These are phyloP conservation scores for Drosophila nebulosa DNA, from an alignment of 1,140 invertebrate genomes.

Conservation along the genomic window DNA sequence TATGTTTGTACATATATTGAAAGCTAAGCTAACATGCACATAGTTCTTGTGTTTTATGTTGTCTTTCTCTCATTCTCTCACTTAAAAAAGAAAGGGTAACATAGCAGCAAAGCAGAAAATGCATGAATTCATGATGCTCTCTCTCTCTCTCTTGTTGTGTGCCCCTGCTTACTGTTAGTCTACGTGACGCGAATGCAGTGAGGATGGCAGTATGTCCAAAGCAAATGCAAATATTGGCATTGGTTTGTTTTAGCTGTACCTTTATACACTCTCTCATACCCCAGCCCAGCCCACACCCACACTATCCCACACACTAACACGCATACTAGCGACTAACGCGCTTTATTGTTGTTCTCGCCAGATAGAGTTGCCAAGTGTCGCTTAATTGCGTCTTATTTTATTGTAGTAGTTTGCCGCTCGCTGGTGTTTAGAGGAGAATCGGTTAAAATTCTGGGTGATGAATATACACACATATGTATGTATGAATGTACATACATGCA, in stretches of 20 bases:
- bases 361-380: conserved; percentile 1
- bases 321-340: background rate
- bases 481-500: background rate
- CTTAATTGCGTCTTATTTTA: background rate
- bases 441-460: background rate
- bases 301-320: background rate
- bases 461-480: background rate
- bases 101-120: background rate
- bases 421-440: background rate
- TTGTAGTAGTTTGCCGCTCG: background rate
- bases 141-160: background rate
- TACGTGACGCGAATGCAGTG: conserved; percentile 6
- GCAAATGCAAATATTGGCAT: conserved; percentile 12
- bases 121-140: background rate
- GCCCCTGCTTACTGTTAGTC: background rate
- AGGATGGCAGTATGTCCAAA: background rate
- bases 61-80: background rate
- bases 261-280: conserved; percentile 1
- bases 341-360: background rate
- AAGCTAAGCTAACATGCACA: background rate
- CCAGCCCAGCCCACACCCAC: conserved; percentile 3
- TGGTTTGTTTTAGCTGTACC: conserved; percentile 9
- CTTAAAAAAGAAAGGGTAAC: background rate
- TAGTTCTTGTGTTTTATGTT: background rate
- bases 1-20: background rate